phyloP scores from a whole-genome alignment of 2,113 vertebrate genomes.

The Dryoscopus gambensis region DNA sequence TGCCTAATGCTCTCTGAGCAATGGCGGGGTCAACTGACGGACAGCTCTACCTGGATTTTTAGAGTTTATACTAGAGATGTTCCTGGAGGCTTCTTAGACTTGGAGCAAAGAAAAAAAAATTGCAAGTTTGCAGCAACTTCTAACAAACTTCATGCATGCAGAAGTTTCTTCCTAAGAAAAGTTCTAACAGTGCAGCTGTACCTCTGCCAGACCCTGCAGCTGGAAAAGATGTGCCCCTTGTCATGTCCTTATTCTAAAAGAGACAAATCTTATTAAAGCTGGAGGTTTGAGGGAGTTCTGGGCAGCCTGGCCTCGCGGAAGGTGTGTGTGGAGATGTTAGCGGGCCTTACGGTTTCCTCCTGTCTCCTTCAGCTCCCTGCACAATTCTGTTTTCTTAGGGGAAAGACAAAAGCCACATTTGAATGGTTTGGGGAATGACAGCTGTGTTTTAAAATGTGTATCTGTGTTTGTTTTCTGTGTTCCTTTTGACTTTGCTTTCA shows the following conservation, averaged over 20 bases:
- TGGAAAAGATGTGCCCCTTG: neutral
- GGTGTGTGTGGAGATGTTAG: neutral
- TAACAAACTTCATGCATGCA: rapidly evolving
- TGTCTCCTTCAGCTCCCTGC: neutral
- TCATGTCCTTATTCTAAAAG: neutral
- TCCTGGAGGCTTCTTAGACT: neutral
- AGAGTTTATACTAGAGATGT: neutral
- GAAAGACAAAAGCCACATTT: neutral
- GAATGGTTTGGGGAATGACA: neutral
- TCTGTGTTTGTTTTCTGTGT: neutral
- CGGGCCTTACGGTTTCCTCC: neutral
- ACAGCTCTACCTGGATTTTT: neutral
- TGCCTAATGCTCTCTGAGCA: neutral
- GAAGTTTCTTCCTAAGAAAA: neutral
- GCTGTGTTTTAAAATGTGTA: neutral
- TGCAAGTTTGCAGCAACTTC: neutral
- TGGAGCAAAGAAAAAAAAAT: neutral
- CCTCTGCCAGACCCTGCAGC: neutral
- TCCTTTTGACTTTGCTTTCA: neutral
- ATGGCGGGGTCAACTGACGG: neutral
- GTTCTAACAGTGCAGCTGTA: neutral
- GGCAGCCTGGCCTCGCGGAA: neutral
- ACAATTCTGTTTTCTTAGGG: neutral
- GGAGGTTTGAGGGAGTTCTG: neutral
- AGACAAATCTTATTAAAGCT: neutral